Evolutionary conservation across 2,888 invertebrate species (phyloP), one percentile per base, ranked within the genome.

Genomic region (Tanypteryx hageni): DNA sequence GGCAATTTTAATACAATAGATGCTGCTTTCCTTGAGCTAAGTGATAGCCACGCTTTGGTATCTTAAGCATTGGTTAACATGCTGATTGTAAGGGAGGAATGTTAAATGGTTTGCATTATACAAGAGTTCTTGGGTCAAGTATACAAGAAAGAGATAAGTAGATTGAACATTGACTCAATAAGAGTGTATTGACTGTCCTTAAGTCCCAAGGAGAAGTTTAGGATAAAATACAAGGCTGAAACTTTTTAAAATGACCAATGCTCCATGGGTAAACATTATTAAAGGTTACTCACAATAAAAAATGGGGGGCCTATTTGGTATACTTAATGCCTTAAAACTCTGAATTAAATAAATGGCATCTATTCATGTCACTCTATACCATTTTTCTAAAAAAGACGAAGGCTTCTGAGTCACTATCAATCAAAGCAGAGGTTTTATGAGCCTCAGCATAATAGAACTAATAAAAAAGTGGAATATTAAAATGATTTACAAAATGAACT

Each of bases 11-110:
- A 76, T 27, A 13, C 27, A 76, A 76, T 13, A 44, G 64, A 44
- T 44, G 64, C 31, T 64, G 44, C 5, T 56, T 89, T 68, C 89
- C 27, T 44, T 16, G 61, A 89, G 11, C 10, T 61, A 89, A 13
- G 44, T 64, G 14, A 89, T 64, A 27, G 27, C 64, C 31, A 61
- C n/a, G 56, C 89, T 89, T 89, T n/a, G 44, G 58, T 31, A 56
- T 44, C 44, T 89, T 18, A 68, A 89, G 89, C 16, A 64, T 68
- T 61, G 27, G 76, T 44, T 64, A 89, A 61, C 64, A 64, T 31
- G 18, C 44, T 89, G 31, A 64, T 14, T 4, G 22, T 64, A 44
- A 44, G 18, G 64, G 89, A 44, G 68, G 44, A 68, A 68, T 18
- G 68, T 13, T 31, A 27, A 68, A 44, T 56, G n/a, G 64, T 2